Percentiles rank a stretch among this genome's conserved stretches.
These are phyloP conservation scores for Thecophora atra DNA, from an alignment of 2,888 invertebrate genomes.

Conservation along the genomic window DNA sequence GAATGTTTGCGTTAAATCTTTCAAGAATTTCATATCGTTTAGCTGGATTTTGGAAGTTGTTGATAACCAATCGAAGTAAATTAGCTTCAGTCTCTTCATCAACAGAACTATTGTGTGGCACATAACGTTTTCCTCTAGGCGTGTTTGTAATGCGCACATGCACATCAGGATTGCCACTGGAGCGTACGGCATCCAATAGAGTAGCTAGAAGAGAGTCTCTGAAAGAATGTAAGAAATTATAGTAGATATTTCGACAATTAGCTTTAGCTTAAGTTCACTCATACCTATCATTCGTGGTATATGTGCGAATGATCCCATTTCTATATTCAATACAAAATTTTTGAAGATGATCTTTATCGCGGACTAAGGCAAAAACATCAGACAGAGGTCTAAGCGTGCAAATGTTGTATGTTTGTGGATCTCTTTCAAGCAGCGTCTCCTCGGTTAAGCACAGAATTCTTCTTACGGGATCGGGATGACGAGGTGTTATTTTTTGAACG, in stretches of 20 bases:
- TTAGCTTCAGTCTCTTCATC: constrained; percentile 97
- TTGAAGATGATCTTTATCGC: constrained; percentile 92
- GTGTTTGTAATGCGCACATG: constrained; percentile 90
- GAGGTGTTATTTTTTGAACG: constrained; percentile 88
- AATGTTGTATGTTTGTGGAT: constrained; percentile 95
- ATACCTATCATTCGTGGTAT: constrained; percentile 90
- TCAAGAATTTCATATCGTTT: constrained; percentile 83
- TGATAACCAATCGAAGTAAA: constrained; percentile 72
- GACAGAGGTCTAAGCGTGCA: constrained; percentile 84
- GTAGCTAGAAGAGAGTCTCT: constrained; percentile 96
- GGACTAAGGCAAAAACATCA: constrained; percentile 90
- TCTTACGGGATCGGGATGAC: constrained; percentile 85
- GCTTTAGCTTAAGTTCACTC: background rate
- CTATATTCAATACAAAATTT: constrained; percentile 94
- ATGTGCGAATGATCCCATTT: constrained; percentile 87
- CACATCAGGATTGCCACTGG: constrained; percentile 96
- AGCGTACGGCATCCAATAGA: constrained; percentile 93
- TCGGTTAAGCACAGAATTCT: constrained; percentile 94
- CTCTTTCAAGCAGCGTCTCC: constrained; percentile 93
- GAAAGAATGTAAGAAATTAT: constrained; percentile 19
- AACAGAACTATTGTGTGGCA: constrained; percentile 87
- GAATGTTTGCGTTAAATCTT: constrained; percentile 96
- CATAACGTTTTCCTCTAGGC: constrained; percentile 85
- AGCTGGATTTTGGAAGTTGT: constrained; percentile 68
- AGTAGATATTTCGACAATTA: too few relatives aligned